Evolutionary conservation across 2,888 invertebrate species (phyloP).

Genomic region (Drepanosiphum platanoidis): DNA sequence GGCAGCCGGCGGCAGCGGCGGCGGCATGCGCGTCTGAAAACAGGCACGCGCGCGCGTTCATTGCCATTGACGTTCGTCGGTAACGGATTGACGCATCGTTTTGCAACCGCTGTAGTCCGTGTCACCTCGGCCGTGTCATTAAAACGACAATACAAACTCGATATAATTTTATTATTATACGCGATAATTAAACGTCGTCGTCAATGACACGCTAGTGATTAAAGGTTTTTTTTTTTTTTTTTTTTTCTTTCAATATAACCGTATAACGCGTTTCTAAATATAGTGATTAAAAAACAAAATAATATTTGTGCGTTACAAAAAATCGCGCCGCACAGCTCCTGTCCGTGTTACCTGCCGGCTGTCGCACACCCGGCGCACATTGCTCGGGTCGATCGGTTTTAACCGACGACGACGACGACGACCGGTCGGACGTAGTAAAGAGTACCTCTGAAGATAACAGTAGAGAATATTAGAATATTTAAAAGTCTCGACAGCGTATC

Average conservation of each 20-base stretch:
- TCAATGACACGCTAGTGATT: background rate
- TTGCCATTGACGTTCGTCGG: slow-evolving; percentile 17
- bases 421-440: no score
- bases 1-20: slow-evolving; percentile 14
- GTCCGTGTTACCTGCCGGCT: background rate
- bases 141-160: background rate
- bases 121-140: background rate
- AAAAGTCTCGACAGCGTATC: background rate
- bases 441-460: no score
- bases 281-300: background rate
- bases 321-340: background rate
- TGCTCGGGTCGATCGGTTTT: background rate
- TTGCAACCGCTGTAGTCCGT: background rate
- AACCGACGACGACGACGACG: background rate
- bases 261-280: background rate
- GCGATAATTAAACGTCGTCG: background rate
- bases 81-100: slow-evolving; percentile 10
- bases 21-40: background rate
- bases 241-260: no score
- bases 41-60: background rate
- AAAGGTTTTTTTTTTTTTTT: background rate
- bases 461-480: background rate
- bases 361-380: background rate
- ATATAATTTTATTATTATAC: background rate
- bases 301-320: background rate